phyloP scores from a whole-genome alignment of 2,888 invertebrate genomes.

The Junonia oenone region DNA sequence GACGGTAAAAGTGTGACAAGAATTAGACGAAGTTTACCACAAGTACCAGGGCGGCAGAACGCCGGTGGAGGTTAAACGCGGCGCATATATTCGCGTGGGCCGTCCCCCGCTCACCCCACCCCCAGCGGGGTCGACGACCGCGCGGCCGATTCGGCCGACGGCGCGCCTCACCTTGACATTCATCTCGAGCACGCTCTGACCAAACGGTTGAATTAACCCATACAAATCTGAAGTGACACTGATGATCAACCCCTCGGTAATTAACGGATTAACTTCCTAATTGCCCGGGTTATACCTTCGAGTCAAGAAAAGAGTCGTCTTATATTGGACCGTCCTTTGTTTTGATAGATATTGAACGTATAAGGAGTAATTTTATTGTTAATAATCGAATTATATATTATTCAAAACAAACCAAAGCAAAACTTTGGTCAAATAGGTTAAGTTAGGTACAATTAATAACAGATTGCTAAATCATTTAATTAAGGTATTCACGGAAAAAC shows the following conservation, averaged over 20 bases:
- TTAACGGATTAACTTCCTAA: not conserved
- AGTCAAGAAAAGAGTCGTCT: not conserved
- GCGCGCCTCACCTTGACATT: slow-evolving; percentile 79
- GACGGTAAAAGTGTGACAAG: slow-evolving; percentile 18
- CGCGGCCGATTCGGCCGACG: slow-evolving; percentile 74
- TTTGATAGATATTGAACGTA: not conserved
- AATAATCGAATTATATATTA: too few species aligned
- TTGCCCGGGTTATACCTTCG: not conserved
- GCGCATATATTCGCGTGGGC: slow-evolving; percentile 75
- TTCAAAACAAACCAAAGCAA: not conserved
- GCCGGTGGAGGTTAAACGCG: slow-evolving; percentile 60
- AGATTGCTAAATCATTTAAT: not conserved
- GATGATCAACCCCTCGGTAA: slow-evolving; percentile 15
- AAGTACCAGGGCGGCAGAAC: slow-evolving; percentile 65
- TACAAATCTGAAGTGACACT: slow-evolving; percentile 43
- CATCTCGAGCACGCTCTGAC: slow-evolving; percentile 72
- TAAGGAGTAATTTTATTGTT: not conserved
- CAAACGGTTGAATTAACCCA: slow-evolving; percentile 69
- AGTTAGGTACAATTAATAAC: not conserved
- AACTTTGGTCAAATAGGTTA: too few species aligned
- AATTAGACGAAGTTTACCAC: slow-evolving; percentile 33
- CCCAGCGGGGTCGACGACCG: slow-evolving; percentile 66
- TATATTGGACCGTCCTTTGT: not conserved
- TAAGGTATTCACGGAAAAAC: not conserved
- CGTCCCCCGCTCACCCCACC: slow-evolving; percentile 49